Evolutionary conservation across 2,888 invertebrate genomes (phyloP), one percentile per base, ranked within the genome.

Genomic region (Phalera bucephala): DNA sequence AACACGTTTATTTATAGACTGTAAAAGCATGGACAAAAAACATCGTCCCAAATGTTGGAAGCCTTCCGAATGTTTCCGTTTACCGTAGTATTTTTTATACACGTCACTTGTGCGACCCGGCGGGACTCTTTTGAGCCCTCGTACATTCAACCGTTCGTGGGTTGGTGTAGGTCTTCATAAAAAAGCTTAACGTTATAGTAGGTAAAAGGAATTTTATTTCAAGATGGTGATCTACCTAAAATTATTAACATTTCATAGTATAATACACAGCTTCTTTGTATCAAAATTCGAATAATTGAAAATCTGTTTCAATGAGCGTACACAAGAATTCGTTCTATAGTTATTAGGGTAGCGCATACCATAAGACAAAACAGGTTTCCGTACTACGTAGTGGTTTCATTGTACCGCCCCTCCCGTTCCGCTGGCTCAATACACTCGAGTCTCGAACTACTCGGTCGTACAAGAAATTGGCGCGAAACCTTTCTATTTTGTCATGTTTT

Each of bases 371-470:
- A 89, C 90, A 70, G 85, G 89, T 90, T 89, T 80, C 63, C 66
- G 73, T 79, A 82, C 78, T 76, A 34, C 79, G 76, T 80, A 79
- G 80, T 83, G 73, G 82, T 80, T 84, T 77, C 79, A 83, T 78
- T 78, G 78, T 13, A 13, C 12, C 2, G 27, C 27, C 54, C 58
- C 56, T 52, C 61, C 66, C 58, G 64, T 58, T 60, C 59, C 60
- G 51, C 64, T 60, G 65, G 66, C 64, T 65, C 62, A 55, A 55
- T 62, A 56, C 53, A 50, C 52, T 55, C 19, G 46, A 56, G 40
- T 36, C 26, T 44, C 37, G 22, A n/a, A n/a, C n/a, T 45, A 37
- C 25, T 39, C 26, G 5, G 17, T 37, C 49, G 45, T 55, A 46
- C 31, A 32, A 31, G 52, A 57, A 70, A 70, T 58, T 75, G 75